Evolutionary conservation across 2,888 invertebrate genomes (phyloP), one percentile per base, ranked within the genome.

Genomic region (Drosophila meridiana): DNA sequence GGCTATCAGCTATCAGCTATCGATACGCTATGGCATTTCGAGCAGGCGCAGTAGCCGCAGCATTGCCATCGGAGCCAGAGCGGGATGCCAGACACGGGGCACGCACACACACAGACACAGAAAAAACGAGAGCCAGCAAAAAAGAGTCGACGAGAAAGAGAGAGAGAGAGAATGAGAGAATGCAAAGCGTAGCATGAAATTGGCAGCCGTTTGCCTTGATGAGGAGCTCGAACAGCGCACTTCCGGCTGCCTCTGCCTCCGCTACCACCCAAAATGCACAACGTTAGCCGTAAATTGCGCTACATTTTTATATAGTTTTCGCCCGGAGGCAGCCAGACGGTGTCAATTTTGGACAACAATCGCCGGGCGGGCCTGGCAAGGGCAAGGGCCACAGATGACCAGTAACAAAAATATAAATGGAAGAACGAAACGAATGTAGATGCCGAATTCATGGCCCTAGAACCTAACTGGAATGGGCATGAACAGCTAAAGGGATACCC

Each of bases 261-360:
- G 34, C 48, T 36, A 53, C 68, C 62, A 32, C 36, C 52, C 74
- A 52, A 69, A 69, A 69, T 62, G 64, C 65, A 65, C 62, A 80
- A 62, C 70, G 69, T 62, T 40, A 74, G 71, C 71, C 72, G 73
- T 79, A 86, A 88, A 88, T 88, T 88, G 88, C 70, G 70, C 75
- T 75, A 75, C 75, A 86, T 86, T 86, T 87, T 77, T 85, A 80
- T 82, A 73, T 83, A 78, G 85, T 80, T 82, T 82, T 69, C 61
- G 66, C 61, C 48, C 13, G 50, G 59, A 60, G 58, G 47, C 73
- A 86, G 62, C 72, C 63, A 77, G 76, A 70, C 83, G 73, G 63
- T 87, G 87, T 87, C 87, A 85, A 85, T 81, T 84, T 84, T 55
- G 68, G 55, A 55, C 63, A 52, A 58, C 64, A 69, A 68, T 83